These are phyloP conservation scores for Pristis pectinata DNA, from an alignment of 2,797 vertebrate genomes.

Conservation along the genomic window DNA sequence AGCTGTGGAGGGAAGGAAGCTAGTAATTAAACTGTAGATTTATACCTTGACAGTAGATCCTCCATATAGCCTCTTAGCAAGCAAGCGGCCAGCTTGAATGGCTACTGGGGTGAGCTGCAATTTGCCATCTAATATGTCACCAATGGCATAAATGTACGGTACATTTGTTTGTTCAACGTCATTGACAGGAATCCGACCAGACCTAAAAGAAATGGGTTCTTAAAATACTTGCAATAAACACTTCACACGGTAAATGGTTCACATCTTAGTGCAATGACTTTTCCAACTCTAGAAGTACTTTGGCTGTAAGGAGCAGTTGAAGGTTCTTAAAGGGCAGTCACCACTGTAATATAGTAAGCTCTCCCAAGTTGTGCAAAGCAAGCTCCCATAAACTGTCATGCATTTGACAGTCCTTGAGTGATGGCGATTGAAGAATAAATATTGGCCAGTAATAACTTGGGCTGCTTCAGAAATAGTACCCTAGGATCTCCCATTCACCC, in stretches of 20 bases:
- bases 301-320: too few species aligned
- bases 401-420: too few species aligned
- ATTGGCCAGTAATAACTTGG: too few species aligned
- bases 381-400: too few species aligned
- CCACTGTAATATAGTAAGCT: too few species aligned
- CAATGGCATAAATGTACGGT: slow-evolving; percentile 66
- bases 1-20: background rate
- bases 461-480: too few species aligned
- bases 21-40: background rate
- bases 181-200: slow-evolving; percentile 69
- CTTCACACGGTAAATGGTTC: background rate
- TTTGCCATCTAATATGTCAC: slow-evolving; percentile 66
- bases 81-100: slow-evolving; percentile 65
- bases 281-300: background rate
- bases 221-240: too few species aligned
- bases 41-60: slow-evolving; percentile 58
- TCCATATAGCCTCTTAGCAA: slow-evolving; percentile 63
- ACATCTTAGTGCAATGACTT: background rate
- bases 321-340: too few species aligned
- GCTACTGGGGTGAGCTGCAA: slow-evolving; percentile 66
- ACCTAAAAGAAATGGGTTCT: slow-evolving; percentile 48
- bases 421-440: too few species aligned
- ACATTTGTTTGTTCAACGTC: slow-evolving; percentile 68
- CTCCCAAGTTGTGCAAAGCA: too few species aligned
- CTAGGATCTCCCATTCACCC: too few species aligned